phyloP scores from a whole-genome alignment of 2,113 vertebrate species.

The Dromiciops gliroides region DNA sequence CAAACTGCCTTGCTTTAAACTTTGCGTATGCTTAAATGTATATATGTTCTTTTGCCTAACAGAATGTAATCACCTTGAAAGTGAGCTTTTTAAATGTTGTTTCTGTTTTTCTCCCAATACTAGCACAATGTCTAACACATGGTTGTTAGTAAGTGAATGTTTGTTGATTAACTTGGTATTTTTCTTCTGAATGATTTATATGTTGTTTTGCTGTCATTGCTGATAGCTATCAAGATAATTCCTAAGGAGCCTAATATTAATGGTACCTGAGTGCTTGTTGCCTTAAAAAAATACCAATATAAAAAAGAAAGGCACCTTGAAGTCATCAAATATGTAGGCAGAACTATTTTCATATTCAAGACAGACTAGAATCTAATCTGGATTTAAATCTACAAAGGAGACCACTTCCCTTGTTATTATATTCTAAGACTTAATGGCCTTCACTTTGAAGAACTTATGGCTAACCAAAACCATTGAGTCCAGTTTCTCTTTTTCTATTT shows the following conservation, averaged over 20 bases:
- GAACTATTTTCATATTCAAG: not conserved
- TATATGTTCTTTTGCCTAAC: not conserved
- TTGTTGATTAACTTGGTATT: not conserved
- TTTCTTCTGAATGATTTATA: not conserved
- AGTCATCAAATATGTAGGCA: not conserved
- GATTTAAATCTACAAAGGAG: not conserved
- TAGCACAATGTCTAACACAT: not conserved
- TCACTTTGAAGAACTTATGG: not conserved
- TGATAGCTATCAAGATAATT: not conserved
- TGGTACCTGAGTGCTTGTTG: not conserved
- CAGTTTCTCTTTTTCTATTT: not conserved
- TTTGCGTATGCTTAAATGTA: not conserved
- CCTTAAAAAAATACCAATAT: not conserved
- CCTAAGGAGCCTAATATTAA: not conserved
- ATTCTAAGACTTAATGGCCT: not conserved
- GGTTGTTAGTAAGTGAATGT: not conserved
- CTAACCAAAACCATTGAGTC: not conserved
- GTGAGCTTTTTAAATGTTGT: not conserved
- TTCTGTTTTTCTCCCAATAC: not conserved
- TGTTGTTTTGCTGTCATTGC: not conserved
- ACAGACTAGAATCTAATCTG: not conserved
- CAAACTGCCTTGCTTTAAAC: not conserved
- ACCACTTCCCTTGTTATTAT: not conserved
- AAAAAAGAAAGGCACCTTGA: not conserved
- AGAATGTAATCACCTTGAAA: not conserved